Evolutionary conservation across 2,113 vertebrate genomes (phyloP).

Genomic region (Eublepharis macularius): DNA sequence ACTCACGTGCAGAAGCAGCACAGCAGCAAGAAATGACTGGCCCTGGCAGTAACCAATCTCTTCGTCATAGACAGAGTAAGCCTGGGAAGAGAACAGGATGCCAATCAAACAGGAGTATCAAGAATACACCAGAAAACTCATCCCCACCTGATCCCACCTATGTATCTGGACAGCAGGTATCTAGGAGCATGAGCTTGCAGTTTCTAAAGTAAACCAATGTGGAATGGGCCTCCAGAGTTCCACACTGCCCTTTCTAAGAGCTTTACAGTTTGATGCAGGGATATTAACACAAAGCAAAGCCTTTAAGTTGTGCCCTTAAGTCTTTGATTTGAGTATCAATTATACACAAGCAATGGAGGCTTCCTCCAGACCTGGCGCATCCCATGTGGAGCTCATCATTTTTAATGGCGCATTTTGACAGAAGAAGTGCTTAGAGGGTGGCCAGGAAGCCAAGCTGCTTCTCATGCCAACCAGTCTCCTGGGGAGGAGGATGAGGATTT

Average conservation of each 20-base stretch:
- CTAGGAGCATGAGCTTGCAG: too few species aligned
- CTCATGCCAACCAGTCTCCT: not conserved
- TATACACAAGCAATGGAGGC: not conserved
- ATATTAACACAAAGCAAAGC: not conserved
- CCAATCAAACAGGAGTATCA: not conserved
- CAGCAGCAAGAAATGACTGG: conserved; percentile 97
- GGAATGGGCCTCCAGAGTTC: not conserved
- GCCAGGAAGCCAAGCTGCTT: not conserved
- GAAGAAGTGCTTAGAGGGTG: not conserved
- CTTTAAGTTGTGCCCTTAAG: not conserved
- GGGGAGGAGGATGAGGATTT: not conserved
- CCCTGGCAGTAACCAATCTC: conserved; percentile 99
- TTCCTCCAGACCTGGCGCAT: not conserved
- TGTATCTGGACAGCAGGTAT: too few species aligned
- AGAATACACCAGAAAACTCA: not conserved
- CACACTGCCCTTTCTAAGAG: not conserved
- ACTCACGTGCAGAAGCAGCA: conserved; percentile 96
- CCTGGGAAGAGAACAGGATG: conserved; percentile 71
- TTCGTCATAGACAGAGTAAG: conserved; percentile 97
- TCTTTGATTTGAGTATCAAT: not conserved
- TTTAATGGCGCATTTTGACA: not conserved
- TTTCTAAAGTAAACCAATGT: not conserved
- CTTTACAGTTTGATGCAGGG: not conserved
- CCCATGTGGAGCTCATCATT: not conserved
- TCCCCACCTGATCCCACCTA: too few species aligned